Percentiles rank a stretch among this genome's conserved stretches.
These are phyloP conservation scores for Brachyhypopomus occidentalis DNA, from an alignment of 2,113 vertebrate species.

Conservation along the genomic window DNA sequence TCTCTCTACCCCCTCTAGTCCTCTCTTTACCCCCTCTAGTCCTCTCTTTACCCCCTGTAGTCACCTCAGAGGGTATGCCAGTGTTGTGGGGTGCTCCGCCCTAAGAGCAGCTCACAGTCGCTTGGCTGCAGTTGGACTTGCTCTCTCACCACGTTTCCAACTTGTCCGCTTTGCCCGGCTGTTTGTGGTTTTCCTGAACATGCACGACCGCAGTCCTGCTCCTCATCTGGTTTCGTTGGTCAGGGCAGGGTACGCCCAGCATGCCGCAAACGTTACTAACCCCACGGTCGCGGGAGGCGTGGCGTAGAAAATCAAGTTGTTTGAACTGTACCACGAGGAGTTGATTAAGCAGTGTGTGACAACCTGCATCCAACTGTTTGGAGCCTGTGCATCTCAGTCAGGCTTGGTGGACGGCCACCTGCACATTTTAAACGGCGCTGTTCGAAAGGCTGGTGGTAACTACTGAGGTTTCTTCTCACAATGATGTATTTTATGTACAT, in stretches of 20 bases:
- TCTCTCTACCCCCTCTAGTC: conserved; percentile 1
- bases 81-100: too few relatives aligned
- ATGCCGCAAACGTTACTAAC: conserved; percentile 34
- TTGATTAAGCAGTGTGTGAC: neutral
- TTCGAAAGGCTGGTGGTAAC: neutral
- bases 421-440: neutral
- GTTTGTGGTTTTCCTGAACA: conserved; percentile 20
- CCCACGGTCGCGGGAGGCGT: neutral
- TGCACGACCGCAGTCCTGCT: conserved; percentile 27
- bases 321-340: conserved; percentile 3
- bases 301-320: neutral
- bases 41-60: neutral
- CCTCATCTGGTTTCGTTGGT: neutral
- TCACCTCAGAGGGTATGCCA: too few relatives aligned
- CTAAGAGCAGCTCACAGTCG: too few relatives aligned
- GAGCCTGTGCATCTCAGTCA: neutral
- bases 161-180: conserved; percentile 10
- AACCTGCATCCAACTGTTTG: neutral
- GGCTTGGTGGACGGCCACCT: neutral
- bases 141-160: neutral
- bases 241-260: conserved; percentile 20
- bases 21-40: too few relatives aligned
- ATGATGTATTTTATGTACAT: neutral
- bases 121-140: too few relatives aligned
- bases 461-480: neutral